phyloP scores from a whole-genome alignment of 2,797 vertebrate genomes.

The Acanthopagrus latus region DNA sequence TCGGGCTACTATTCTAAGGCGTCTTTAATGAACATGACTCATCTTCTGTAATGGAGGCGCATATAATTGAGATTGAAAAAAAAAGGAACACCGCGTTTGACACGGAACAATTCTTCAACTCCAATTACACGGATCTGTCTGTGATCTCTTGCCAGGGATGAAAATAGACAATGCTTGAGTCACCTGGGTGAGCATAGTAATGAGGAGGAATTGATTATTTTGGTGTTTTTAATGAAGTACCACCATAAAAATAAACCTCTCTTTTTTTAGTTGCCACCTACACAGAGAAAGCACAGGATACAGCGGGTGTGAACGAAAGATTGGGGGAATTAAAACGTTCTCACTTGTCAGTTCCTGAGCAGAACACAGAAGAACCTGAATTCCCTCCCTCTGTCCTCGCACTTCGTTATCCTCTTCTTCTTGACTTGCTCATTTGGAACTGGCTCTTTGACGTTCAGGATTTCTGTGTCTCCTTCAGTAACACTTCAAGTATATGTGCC shows the following conservation, averaged over 20 bases:
- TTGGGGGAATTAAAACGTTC: conserved; percentile 6
- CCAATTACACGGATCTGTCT: conserved; percentile 52
- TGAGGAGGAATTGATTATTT: conserved; percentile 36
- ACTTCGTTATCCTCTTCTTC: conserved; percentile 25
- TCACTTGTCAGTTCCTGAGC: not conserved
- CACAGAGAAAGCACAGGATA: conserved; percentile 3
- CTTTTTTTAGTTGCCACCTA: not conserved
- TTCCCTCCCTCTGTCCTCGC: conserved; percentile 23
- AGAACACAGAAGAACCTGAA: conserved; percentile 16
- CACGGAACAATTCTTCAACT: conserved; percentile 44
- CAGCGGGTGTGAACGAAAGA: conserved; percentile 15
- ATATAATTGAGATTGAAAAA: conserved; percentile 40
- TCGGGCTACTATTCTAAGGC: conserved; percentile 50
- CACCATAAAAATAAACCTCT: conserved; percentile 1
- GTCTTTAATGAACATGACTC: conserved; percentile 64
- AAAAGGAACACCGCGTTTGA: conserved; percentile 34
- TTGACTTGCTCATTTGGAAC: conserved; percentile 37
- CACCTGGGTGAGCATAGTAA: conserved; percentile 25
- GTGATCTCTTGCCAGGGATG: conserved; percentile 44
- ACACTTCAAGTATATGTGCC: conserved; percentile 14
- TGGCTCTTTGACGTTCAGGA: conserved; percentile 43
- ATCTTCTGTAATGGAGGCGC: conserved; percentile 43
- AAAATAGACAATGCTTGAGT: conserved; percentile 50
- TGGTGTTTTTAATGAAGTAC: conserved; percentile 36
- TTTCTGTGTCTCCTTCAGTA: conserved; percentile 34